Evolutionary conservation across 2,113 vertebrate genomes (phyloP), one percentile per base, ranked within the genome.

Genomic region (Zosterops lateralis): DNA sequence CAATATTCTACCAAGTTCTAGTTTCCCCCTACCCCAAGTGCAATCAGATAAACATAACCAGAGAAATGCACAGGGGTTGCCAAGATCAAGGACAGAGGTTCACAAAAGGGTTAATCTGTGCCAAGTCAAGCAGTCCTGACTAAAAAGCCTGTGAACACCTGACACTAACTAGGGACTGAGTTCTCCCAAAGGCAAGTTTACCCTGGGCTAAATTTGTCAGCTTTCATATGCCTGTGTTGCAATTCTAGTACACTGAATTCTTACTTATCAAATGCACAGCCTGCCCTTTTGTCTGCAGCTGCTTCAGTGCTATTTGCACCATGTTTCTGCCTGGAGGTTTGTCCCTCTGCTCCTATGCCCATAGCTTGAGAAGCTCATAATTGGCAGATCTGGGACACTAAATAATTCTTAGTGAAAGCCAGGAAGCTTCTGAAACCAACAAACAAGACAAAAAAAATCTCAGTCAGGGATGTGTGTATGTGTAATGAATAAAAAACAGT

Each of bases 341-440:
- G 6, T 68, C 90, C 66, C 88, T 77, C 51, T 88, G 79, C 86
- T 94, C 56, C 75, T 31, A 16, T n/a, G 82, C 82, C 90, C 32
- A 28, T 8, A 77, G 92, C 72, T 91, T 64, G 50, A 85, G 78
- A 87, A 89, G 61, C 61, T 87, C 50, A 6, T 94, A 92, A 95
- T 3, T 96, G 95, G 89, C 94, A 95, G 86, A 96, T 96, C 86
- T 96, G 89, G 94, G 94, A 94, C 94, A 92, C 76, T 42, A 94
- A 85, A 92, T 78, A 92, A 92, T 62, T 90, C 88, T 67, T 70
- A 78, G 6, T 72, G 84, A 92, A 92, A 72, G 57, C 53, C 64
- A 95, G 76, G 67, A 81, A 94, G 71, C 58, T 79, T 92, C 88
- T 64, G 60, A 93, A 95, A 93, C 40, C 57, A 90, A 79, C 66